A percentile compares a stretch with the other conserved stretches of the same genome.
These are phyloP conservation scores for Petrophora chlorosata DNA, from an alignment of 2,888 invertebrate species.

Conservation along the genomic window DNA sequence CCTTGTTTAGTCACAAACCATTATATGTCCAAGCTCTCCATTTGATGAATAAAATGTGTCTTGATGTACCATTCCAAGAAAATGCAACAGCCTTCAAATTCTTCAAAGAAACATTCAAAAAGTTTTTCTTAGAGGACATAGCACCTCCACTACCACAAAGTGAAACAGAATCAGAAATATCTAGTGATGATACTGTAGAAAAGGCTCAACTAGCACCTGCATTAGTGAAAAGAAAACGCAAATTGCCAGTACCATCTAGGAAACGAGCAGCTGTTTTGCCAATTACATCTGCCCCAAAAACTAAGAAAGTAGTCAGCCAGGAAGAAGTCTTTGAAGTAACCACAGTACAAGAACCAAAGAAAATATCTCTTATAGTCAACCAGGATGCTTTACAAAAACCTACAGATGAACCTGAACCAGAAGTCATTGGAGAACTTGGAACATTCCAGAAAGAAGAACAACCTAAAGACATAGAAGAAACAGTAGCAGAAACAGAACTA, in stretches of 20 bases:
- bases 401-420: conserved; percentile 59
- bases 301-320: conserved; percentile 58
- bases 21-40: conserved; percentile 94
- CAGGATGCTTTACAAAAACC: conserved; percentile 66
- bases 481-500: conserved; percentile 48
- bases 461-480: conserved; percentile 43
- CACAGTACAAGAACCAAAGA: conserved; percentile 67
- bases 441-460: conserved; percentile 68
- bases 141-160: conserved; percentile 50
- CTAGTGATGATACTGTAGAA: conserved; percentile 65
- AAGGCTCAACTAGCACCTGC: conserved; percentile 45
- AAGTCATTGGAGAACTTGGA: conserved; percentile 72
- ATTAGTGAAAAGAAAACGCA: conserved; percentile 65
- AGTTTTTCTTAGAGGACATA: conserved; percentile 54
- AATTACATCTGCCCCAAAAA: conserved; percentile 50
- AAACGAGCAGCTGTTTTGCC: conserved; percentile 50
- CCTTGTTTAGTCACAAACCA: conserved; percentile 89
- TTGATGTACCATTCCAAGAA: conserved; percentile 91
- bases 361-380: conserved; percentile 70
- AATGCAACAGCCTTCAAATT: conserved; percentile 57
- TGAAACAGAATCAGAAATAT: conserved; percentile 74
- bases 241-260: conserved; percentile 59
- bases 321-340: conserved; percentile 72
- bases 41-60: conserved; percentile 97
- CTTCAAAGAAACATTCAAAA: conserved; percentile 65